Evolutionary conservation across 2,888 invertebrate species (phyloP).

Genomic region (Anthoptus insignis): DNA sequence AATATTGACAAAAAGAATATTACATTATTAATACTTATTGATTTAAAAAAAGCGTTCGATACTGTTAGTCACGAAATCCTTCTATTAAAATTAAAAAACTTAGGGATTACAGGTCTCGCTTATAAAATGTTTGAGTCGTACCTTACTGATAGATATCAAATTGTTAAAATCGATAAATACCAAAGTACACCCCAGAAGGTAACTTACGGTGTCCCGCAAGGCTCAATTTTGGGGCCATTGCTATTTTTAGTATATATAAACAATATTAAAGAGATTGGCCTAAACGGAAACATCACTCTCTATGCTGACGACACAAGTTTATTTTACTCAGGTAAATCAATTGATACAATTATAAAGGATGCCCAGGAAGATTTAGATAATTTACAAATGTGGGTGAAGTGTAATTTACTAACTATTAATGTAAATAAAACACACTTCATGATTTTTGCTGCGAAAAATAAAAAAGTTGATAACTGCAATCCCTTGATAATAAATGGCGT

Average conservation of each 20-base stretch:
- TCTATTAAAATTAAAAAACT: too few species aligned
- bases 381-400: neutral
- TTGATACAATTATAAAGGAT: neutral
- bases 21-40: too few species aligned
- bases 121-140: too few species aligned
- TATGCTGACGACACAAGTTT: neutral
- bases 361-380: neutral
- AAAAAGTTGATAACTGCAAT: neutral
- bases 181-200: neutral
- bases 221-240: neutral
- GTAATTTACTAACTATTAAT: neutral
- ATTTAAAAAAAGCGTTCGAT: too few species aligned
- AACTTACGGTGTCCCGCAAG: neutral
- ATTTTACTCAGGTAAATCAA: neutral
- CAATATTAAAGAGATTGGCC: neutral
- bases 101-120: too few species aligned
- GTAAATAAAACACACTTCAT: neutral
- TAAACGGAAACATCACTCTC: neutral
- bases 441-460: neutral
- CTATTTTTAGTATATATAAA: neutral
- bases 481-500: neutral
- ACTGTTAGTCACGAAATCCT: too few species aligned
- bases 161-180: neutral
- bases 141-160: neutral
- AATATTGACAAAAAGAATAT: too few species aligned